phyloP scores from a whole-genome alignment of 2,797 vertebrate genomes.

The Synaphobranchus kaupii region DNA sequence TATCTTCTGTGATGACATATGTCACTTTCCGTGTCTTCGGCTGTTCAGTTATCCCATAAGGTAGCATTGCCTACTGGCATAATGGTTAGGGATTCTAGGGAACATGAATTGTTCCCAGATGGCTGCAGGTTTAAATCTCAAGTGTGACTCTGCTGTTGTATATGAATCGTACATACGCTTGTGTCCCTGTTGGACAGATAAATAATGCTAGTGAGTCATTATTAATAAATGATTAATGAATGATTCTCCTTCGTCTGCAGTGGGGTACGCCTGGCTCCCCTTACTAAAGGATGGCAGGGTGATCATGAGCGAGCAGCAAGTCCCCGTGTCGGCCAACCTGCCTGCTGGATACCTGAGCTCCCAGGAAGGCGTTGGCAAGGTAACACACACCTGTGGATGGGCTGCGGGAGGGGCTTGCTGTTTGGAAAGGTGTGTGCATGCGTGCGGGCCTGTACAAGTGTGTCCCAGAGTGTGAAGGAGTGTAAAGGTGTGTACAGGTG shows the following conservation, averaged over 20 bases:
- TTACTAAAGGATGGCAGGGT: constrained; percentile 91
- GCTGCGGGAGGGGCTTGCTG: background rate
- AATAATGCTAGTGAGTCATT: background rate
- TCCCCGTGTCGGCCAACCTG: constrained; percentile 84
- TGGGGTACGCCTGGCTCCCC: constrained; percentile 93
- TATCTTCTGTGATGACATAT: background rate
- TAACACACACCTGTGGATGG: constrained; percentile 53
- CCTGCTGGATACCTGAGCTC: constrained; percentile 85
- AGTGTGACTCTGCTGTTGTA: background rate
- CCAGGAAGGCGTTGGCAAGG: constrained; percentile 85
- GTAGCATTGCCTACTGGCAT: background rate
- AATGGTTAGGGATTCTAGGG: background rate
- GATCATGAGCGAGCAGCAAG: constrained; percentile 85
- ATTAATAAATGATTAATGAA: background rate
- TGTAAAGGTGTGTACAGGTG: background rate
- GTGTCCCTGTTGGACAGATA: background rate
- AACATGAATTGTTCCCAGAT: background rate
- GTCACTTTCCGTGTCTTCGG: background rate
- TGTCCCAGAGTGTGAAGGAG: background rate
- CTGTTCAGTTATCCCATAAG: no score
- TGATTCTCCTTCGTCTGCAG: constrained; percentile 60
- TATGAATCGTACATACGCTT: background rate
- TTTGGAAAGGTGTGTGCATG: background rate
- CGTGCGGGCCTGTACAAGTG: background rate
- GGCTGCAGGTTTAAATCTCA: background rate